These are phyloP conservation scores for Microctonus hyperodae DNA, from an alignment of 2,888 invertebrate species.

Conservation along the genomic window DNA sequence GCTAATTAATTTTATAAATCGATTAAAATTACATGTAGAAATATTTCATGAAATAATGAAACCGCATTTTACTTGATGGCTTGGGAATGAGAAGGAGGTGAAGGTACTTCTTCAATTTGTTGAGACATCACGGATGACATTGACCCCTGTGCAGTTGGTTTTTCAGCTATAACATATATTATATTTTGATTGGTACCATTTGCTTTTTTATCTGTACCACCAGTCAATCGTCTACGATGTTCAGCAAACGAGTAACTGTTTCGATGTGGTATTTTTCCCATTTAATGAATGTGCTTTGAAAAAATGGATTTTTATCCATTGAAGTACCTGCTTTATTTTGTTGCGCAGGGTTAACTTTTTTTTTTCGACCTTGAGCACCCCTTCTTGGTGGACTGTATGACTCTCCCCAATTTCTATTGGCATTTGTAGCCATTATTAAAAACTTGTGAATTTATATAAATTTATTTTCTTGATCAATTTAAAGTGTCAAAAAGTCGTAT, in stretches of 20 bases:
- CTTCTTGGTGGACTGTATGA: not conserved
- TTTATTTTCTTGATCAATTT: not conserved
- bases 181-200: not conserved
- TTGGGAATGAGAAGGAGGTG: not conserved
- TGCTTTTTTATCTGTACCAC: constrained; percentile 34
- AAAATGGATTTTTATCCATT: constrained; percentile 15
- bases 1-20: not conserved
- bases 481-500: not conserved
- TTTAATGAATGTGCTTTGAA: constrained; percentile 7
- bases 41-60: not conserved
- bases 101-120: not conserved
- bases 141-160: not conserved
- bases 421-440: not conserved
- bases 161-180: not conserved
- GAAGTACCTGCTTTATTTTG: not conserved
- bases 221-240: constrained; percentile 33
- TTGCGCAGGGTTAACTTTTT: not conserved
- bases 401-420: not conserved
- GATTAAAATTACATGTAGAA: not conserved
- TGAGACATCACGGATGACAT: no score
- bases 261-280: constrained; percentile 30
- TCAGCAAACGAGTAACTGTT: constrained; percentile 16
- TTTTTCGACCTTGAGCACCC: not conserved
- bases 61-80: constrained; percentile 7
- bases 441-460: not conserved